Conservation (phyloP, 2,888 invertebrate genomes). For the Callosobruchus maculatus region DNA sequence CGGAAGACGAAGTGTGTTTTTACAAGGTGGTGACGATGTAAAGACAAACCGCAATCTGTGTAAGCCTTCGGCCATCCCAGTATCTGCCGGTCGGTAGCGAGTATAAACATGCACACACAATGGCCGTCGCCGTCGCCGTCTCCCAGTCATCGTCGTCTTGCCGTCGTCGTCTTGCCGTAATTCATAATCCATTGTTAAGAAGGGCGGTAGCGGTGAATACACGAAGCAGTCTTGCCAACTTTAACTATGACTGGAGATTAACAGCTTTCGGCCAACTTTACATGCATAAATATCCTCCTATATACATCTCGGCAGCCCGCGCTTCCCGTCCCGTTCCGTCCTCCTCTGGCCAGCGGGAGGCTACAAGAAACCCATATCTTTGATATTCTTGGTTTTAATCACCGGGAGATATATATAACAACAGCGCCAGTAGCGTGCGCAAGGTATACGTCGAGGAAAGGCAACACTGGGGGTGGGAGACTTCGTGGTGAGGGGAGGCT, state of each 20-base stretch:
- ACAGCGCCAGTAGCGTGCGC: neutral
- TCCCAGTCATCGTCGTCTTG: conserved; percentile 19
- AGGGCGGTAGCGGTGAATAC: conserved; percentile 32
- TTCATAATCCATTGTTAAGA: conserved; percentile 44
- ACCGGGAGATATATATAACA: neutral
- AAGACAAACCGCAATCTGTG: conserved; percentile 22
- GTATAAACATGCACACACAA: neutral
- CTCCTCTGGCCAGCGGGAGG: neutral
- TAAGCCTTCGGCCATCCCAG: conserved; percentile 18
- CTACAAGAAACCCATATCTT: neutral
- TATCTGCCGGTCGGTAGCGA: neutral
- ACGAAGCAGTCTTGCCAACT: conserved; percentile 44
- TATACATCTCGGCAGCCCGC: conserved; percentile 37
- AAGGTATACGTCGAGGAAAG: neutral
- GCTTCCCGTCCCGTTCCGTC: neutral
- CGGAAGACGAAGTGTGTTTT: conserved; percentile 22
- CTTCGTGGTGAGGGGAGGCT: too few species aligned
- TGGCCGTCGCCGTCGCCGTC: neutral
- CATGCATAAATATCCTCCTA: conserved; percentile 46
- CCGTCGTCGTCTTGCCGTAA: conserved; percentile 35
- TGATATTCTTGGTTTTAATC: neutral
- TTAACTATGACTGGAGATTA: conserved; percentile 44
- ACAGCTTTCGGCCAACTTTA: conserved; percentile 46
- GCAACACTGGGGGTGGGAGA: too few species aligned
- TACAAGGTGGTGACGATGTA: conserved; percentile 17